Evolutionary conservation across 2,888 invertebrate species (phyloP), one percentile per base, ranked within the genome.

Genomic region (Tenthredo notha): DNA sequence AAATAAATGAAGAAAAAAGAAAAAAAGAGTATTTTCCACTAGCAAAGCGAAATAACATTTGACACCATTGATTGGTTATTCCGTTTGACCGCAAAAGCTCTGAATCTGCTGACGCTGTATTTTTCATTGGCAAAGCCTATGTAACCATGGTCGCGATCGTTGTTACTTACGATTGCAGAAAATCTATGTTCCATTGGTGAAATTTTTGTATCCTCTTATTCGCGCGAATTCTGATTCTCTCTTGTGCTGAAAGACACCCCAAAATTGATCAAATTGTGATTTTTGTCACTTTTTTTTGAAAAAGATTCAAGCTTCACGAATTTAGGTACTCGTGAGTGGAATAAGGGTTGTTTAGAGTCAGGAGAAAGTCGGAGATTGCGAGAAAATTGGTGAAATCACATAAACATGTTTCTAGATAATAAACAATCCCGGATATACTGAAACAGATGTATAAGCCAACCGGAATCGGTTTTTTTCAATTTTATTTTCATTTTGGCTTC

Each of bases 401-500:
- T 3, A 29, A 25, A 65, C n/a, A 29, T 25, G 29, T 25, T 70
- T 33, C 33, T 4, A n/a, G 37, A 70, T 33, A 18, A 37, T 18
- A 37, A 37, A 70, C 21, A 43, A 21, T 47, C n/a, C 33, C 15
- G 47, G 43, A 75, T 47, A 15, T 2, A 72, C 37, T 74, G 4
- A 9, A 25, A 15, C 5, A 12, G 12, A 25, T 37, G 15, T 75
- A 25, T 70, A 18, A 15, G 70, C 37, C 37, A 12, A 18, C 25
- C 21, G 21, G 37, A 25, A n/a, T 75, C 21, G 15, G 15, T 50
- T 21, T 75, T 75, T 25, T 50, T 58, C 50, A 40, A 43, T 65
- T 84, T 86, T 87, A 84, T 84, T 85, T 84, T 37, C 67, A 83
- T 74, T 75, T 61, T 65, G 74, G 70, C 72, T 29, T 18, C 21